Evolutionary conservation across 2,888 invertebrate genomes (phyloP).

Genomic region (Dolichopus griseipennis): DNA sequence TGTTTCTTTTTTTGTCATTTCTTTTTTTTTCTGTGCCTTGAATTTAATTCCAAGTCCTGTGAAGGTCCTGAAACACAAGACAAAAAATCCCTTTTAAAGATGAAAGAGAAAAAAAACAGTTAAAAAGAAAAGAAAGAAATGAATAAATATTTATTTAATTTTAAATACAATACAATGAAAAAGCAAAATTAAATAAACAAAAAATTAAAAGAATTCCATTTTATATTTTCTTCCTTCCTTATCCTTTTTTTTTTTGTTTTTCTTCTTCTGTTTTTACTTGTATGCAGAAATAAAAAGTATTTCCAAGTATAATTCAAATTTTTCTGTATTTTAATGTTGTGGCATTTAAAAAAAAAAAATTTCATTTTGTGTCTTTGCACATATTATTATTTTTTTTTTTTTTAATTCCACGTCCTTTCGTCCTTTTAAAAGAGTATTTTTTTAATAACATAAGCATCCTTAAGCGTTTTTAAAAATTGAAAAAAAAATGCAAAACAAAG

Average conservation of each 20-base stretch:
- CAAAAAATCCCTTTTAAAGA: neutral
- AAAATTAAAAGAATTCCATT: neutral
- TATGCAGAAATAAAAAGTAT: neutral
- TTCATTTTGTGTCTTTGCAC: neutral
- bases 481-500: neutral
- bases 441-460: too few species aligned
- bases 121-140: neutral
- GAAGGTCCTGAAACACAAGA: neutral
- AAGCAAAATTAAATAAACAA: too few species aligned
- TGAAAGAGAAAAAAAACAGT: neutral
- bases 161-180: neutral
- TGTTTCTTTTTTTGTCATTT: neutral
- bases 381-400: too few species aligned
- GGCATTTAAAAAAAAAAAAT: neutral
- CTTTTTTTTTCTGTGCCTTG: too few species aligned
- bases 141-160: constrained; percentile 2
- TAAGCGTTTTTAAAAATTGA: too few species aligned
- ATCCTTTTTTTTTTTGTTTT: neutral
- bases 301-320: too few species aligned
- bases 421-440: too few species aligned
- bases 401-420: too few species aligned
- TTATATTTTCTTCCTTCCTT: too few species aligned
- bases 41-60: too few species aligned
- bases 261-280: neutral
- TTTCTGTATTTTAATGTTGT: neutral